phyloP scores from a whole-genome alignment of 2,888 invertebrate species.

The Hydriomena furcata region DNA sequence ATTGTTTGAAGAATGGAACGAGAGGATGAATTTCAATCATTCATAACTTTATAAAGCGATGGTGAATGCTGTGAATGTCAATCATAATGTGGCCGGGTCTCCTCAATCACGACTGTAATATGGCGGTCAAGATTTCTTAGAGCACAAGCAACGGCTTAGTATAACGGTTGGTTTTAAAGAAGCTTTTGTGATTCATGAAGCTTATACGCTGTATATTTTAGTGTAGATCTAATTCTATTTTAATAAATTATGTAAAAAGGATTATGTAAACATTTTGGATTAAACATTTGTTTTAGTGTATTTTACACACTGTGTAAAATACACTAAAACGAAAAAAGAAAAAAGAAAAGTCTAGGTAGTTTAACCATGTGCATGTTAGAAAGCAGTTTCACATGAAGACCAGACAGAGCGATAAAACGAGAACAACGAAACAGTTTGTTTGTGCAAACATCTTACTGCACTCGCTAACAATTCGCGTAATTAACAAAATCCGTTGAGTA shows the following conservation, averaged over 20 bases:
- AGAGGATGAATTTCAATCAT: no score
- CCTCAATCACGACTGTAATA: background rate
- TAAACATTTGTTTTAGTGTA: no score
- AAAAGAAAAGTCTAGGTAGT: no score
- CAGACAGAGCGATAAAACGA: slow-evolving; percentile 5
- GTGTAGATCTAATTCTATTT: slow-evolving; percentile 6
- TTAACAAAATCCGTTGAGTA: slow-evolving; percentile 5
- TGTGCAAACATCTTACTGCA: background rate
- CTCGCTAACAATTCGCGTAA: slow-evolving; percentile 1
- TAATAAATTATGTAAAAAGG: no score
- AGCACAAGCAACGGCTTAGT: background rate
- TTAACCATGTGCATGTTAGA: no score
- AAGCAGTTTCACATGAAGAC: background rate
- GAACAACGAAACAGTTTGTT: background rate
- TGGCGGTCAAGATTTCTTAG: background rate
- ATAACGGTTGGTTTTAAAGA: slow-evolving; percentile 9
- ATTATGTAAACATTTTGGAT: no score
- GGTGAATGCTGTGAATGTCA: no score
- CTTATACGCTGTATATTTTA: slow-evolving; percentile 11
- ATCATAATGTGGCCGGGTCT: no score
- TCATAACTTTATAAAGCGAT: no score
- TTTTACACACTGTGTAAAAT: no score
- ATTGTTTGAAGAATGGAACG: no score
- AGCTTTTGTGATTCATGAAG: slow-evolving; percentile 16
- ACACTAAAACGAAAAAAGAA: no score